These are phyloP conservation scores for Drosophila sturtevanti DNA, from an alignment of 1,140 invertebrate genomes.

Conservation along the genomic window DNA sequence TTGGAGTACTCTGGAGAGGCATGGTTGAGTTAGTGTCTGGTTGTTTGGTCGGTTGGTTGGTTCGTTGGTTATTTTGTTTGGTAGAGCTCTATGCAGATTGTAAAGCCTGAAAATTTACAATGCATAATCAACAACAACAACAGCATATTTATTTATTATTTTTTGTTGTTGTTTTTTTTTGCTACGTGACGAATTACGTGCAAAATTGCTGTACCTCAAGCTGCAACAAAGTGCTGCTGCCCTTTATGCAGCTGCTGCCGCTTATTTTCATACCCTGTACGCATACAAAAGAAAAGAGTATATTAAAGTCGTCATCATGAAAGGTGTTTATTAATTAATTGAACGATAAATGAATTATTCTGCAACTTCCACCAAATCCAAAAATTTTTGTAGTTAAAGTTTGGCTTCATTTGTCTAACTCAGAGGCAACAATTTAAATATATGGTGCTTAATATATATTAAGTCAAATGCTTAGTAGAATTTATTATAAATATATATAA, in stretches of 20 bases:
- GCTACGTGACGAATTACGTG: conserved; percentile 76
- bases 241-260: conserved; percentile 41
- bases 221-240: conserved; percentile 17
- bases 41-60: background rate
- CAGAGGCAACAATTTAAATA: too few relatives aligned
- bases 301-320: background rate
- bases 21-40: conserved; percentile 28
- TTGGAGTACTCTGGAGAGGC: conserved; percentile 20
- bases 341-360: too few relatives aligned
- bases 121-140: conserved; percentile 75
- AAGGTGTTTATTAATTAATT: background rate
- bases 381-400: too few relatives aligned
- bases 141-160: conserved; percentile 24
- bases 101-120: conserved; percentile 64
- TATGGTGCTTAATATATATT: too few relatives aligned
- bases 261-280: conserved; percentile 6
- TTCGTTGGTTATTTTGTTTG: conserved; percentile 22
- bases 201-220: conserved; percentile 61
- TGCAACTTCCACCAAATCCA: too few relatives aligned
- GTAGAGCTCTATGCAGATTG: conserved; percentile 64
- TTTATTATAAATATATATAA: too few relatives aligned
- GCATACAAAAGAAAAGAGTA: background rate
- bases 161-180: conserved; percentile 5
- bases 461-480: too few relatives aligned
- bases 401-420: too few relatives aligned